Evolutionary conservation across 2,797 vertebrate species (phyloP), one percentile per base, ranked within the genome.

Genomic region (Antrozous pallidus): DNA sequence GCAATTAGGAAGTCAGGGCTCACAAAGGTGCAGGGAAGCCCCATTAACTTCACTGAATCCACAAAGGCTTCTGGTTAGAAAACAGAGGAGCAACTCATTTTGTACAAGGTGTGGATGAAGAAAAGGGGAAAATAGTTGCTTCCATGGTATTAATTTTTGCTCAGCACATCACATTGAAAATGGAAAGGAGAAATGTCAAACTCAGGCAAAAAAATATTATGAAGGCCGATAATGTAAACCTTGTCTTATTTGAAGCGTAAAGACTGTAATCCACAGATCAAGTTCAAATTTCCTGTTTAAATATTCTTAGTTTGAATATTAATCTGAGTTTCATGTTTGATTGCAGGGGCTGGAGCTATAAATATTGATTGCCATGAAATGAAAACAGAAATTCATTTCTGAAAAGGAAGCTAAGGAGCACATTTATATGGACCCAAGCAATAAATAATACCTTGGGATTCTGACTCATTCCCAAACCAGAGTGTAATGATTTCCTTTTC

Each of bases 261-360:
- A 96, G 95, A 96, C 85, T 73, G 20, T 94, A 95, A 94, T 95
- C 93, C 88, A 88, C 33, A 90, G 86, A 45, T 94, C 90, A 82
- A 91, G 54, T 93, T 95, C 92, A 97, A 90, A 96, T 97, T 97
- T 97, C 94, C 90, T 97, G 82, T 96, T 93, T 97, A 97, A 96
- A 92, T 95, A 96, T 92, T 97, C 88, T 86, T 96, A 95, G 85
- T 89, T 81, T 96, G 79, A 93, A 95, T 92, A 88, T 90, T 94
- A 94, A 96, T 92, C 93, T 78, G 36, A 61, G 81, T 86, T 78
- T 63, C 56, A 9, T 75, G 73, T 96, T 94, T 97, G 84, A 95
- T 93, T 95, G 74, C 26, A 7, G 58, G 61, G 51, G 89, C 83
- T 5, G 6, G 36, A 67, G 56, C 42, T 87, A 40, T 79, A 95